Evolutionary conservation across 2,797 vertebrate species (phyloP), one percentile per base, ranked within the genome.

Genomic region (Luscinia megarhynchos): DNA sequence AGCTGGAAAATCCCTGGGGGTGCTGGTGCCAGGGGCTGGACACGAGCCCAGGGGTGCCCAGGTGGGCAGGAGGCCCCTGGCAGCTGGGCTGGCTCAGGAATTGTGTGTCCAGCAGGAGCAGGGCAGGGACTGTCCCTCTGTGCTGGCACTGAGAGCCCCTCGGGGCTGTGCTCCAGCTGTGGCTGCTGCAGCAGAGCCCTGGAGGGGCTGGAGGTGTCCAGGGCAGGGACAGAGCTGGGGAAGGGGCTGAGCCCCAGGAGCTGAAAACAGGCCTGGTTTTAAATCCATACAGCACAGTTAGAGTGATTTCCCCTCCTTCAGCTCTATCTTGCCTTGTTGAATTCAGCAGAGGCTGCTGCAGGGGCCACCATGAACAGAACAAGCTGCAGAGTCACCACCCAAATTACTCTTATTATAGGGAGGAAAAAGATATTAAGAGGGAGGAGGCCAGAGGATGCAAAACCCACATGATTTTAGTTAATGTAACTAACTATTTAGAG

Each of bases 401-500:
- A 84, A 82, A 67, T 90, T 87, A 87, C 68, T 93, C 48, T 59
- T 54, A 46, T 70, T 76, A 76, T 11, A 82, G 53, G n/a, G 45
- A 92, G n/a, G 41, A 73, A 89, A 84, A 79, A 63, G 64, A 66
- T 73, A 70, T 53, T 70, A 53, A 53, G 59, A 79, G 32, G 53
- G 63, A 94, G 45, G 41, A 93, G 34, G 53, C 50, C 91, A 69
- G 54, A 61, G 36, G 36, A 87, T 87, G 46, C 63, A 74, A 90
- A 93, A n/a, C 74, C 53, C 34, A 36, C 12, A 40, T 41, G 32
- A 29, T 13, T 92, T 96, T 67, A 79, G 63, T 64, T 80, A 95
- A 92, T 62, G 50, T 45, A 92, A 64, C 72, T 72, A 90, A 74
- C 77, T 90, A 86, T 90, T 93, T 48, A 85, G 61, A 89, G 69